Conservation (phyloP, 2,797 vertebrate species). For the Dendrocincla tyrannina region DNA sequence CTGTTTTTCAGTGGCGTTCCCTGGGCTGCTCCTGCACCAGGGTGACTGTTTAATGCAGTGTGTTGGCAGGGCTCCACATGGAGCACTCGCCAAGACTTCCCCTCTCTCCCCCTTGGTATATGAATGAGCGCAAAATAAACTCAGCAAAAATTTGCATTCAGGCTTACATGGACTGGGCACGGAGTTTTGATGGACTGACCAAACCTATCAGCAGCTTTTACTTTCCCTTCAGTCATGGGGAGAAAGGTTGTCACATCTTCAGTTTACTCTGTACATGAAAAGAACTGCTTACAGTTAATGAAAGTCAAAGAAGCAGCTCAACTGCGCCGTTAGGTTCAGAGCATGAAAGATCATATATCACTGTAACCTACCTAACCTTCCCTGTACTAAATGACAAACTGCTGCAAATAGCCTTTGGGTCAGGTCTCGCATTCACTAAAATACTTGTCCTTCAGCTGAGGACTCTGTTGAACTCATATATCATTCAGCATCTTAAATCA, state of each 20-base stretch:
- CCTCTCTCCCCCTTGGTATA: neutral
- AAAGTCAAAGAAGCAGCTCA: conserved; percentile 68
- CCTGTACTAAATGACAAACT: conserved; percentile 79
- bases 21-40: neutral
- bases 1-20: neutral
- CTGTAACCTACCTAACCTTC: conserved; percentile 79
- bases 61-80: neutral
- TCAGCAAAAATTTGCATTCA: conserved; percentile 7
- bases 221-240: neutral
- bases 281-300: conserved; percentile 67
- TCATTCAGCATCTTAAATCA: conserved; percentile 68
- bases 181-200: neutral
- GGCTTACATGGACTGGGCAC: neutral
- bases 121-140: neutral
- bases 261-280: conserved; percentile 50
- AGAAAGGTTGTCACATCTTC: neutral
- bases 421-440: conserved; percentile 76
- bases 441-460: conserved; percentile 75
- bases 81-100: neutral
- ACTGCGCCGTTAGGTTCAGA: conserved; percentile 60
- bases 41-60: neutral
- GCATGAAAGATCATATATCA: conserved; percentile 72
- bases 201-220: neutral
- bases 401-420: conserved; percentile 75
- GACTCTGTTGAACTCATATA: conserved; percentile 58